These are phyloP conservation scores for Xerus rutilus DNA, from an alignment of 2,797 vertebrate species.

Conservation along the genomic window DNA sequence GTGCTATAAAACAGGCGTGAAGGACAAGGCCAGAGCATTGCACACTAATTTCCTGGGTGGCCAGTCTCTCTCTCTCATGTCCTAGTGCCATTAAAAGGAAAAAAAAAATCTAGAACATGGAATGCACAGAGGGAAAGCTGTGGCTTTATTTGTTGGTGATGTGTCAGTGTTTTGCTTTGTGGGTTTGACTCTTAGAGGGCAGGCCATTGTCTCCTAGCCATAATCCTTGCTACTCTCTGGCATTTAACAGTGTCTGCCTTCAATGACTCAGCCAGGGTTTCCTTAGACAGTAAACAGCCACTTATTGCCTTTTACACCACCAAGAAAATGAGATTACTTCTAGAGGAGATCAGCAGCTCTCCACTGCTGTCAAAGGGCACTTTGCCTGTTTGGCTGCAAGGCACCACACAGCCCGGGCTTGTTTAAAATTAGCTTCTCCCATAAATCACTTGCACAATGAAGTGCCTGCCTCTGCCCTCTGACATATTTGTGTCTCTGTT, in stretches of 20 bases:
- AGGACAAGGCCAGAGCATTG: neutral
- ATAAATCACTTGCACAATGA: slow-evolving; percentile 90
- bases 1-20: neutral
- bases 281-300: slow-evolving; percentile 88
- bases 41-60: neutral
- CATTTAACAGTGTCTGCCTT: slow-evolving; percentile 87
- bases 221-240: slow-evolving; percentile 84
- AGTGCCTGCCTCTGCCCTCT: slow-evolving; percentile 87
- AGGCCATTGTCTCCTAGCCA: neutral
- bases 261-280: slow-evolving; percentile 88
- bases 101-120: neutral
- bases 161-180: neutral
- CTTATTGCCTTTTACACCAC: slow-evolving; percentile 87
- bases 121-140: neutral
- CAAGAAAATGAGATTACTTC: slow-evolving; percentile 89
- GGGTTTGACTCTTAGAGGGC: slow-evolving; percentile 3
- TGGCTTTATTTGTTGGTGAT: neutral
- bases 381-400: slow-evolving; percentile 87
- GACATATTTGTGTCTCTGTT: slow-evolving; percentile 89
- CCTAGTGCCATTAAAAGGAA: neutral
- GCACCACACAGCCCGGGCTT: slow-evolving; percentile 84
- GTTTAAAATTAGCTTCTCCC: slow-evolving; percentile 89
- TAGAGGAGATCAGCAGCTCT: slow-evolving; percentile 86
- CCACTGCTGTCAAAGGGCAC: slow-evolving; percentile 85
- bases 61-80: neutral